A percentile compares a stretch with the other conserved stretches of the same genome.
phyloP scores from a whole-genome alignment of 2,888 invertebrate species.

The Alentia gelatinosa region DNA sequence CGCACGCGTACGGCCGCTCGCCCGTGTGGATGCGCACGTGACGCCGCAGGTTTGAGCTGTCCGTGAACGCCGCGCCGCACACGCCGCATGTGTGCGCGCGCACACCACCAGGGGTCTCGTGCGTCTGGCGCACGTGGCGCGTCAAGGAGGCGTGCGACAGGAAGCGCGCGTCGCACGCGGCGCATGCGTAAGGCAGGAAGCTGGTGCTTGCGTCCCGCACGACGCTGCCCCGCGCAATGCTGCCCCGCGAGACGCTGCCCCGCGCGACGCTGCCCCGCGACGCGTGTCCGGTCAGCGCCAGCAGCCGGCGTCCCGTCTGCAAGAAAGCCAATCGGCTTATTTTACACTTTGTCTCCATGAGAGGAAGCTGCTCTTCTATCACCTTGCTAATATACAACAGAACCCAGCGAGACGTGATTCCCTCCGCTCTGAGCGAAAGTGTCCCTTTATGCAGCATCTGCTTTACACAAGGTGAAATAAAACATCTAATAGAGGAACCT shows the following conservation, averaged over 20 bases:
- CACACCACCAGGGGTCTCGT: background rate
- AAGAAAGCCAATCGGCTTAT: background rate
- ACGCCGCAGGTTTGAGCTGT: background rate
- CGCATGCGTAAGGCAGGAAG: background rate
- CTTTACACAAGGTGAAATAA: no score
- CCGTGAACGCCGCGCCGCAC: background rate
- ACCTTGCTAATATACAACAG: no score
- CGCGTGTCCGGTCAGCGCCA: background rate
- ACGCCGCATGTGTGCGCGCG: background rate
- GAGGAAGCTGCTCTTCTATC: no score
- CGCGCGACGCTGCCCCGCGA: background rate
- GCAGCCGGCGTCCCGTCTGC: background rate
- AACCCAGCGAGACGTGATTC: no score
- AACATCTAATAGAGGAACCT: no score
- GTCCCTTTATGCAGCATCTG: no score
- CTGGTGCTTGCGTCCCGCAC: background rate
- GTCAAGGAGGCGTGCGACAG: background rate
- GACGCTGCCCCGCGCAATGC: background rate
- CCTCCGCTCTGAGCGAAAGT: no score
- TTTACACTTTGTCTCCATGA: background rate
- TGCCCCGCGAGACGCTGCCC: background rate
- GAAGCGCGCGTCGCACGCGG: background rate
- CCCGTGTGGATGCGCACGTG: slow-evolving; percentile 6
- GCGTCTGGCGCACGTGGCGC: background rate
- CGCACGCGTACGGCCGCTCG: background rate